Evolutionary conservation across 2,113 vertebrate species (phyloP), one percentile per base, ranked within the genome.

Genomic region (Etia nguti): DNA sequence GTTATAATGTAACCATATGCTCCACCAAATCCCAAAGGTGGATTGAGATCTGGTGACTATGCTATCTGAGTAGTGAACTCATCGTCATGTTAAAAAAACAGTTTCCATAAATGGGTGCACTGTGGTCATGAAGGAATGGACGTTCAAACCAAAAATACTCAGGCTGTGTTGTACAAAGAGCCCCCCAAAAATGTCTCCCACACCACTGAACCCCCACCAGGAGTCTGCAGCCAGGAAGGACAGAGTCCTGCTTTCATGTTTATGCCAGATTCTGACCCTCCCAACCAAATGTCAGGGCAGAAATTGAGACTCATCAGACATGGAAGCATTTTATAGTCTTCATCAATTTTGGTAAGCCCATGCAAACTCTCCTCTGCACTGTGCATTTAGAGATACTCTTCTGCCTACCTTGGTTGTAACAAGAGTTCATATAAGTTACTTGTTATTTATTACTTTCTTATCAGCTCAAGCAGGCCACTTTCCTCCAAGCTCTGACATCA

Each of bases 191-290:
- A 36, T 62, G 18, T 36, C 13, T 11, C 16, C 59, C 59, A 62
- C 9, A 1, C 59, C 59, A 34, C 0, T 4, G 10, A 20, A 62
- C 31, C 31, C 7, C 10, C 59, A 62, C 9, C 0, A 36, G 10
- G 2, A 60, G 56, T 2, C 56, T 29, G 12, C 12, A 29, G 13
- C 56, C 26, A 16, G 15, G 26, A 16, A 59, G 56, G 56, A 59
- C 8, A 1, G 55, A 57, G 16, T 34, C 59, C 16, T 62, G 31
- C 29, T 36, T 36, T 62, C 59, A 36, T 62, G 59, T 62, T 36
- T 31, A 60, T 60, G 3, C 0, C 26, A 31, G 57, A 10, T 59
- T 59, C 57, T 18, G 0, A 18, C 0, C 26, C 1, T 60, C 8
- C 26, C 26, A 60, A 0, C 18, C 15, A 31, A 60, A 31, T 10